These are phyloP conservation scores for Adelosebastes latens DNA, from an alignment of 2,797 vertebrate species.

Conservation along the genomic window DNA sequence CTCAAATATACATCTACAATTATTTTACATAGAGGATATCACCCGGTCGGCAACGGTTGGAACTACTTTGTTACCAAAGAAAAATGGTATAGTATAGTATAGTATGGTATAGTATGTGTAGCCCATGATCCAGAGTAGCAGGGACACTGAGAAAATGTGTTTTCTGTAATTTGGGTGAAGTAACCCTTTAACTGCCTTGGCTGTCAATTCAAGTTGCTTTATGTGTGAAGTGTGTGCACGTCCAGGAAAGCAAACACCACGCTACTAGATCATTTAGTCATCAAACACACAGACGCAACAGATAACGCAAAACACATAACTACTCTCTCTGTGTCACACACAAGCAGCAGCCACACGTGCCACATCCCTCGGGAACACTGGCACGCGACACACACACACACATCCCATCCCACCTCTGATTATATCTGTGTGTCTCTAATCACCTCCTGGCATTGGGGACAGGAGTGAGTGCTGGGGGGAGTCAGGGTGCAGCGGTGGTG, in stretches of 20 bases:
- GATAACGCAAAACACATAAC: conserved; percentile 26
- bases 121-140: neutral
- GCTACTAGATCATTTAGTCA: conserved; percentile 1
- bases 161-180: neutral
- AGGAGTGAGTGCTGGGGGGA: conserved; percentile 71
- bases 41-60: too few relatives aligned
- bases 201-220: neutral
- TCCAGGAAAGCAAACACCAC: neutral
- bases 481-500: conserved; percentile 71
- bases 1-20: too few relatives aligned
- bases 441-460: conserved; percentile 89
- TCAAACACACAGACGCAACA: conserved; percentile 8
- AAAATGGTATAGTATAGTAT: neutral
- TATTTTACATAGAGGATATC: too few relatives aligned
- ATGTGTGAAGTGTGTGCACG: neutral
- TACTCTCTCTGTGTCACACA: conserved; percentile 8
- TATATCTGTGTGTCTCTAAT: conserved; percentile 90
- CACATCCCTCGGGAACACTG: conserved; percentile 51
- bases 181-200: neutral
- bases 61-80: neutral
- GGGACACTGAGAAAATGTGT: neutral
- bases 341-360: conserved; percentile 38
- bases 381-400: conserved; percentile 2
- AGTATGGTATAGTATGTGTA: neutral
- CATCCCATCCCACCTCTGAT: conserved; percentile 88